Evolutionary conservation across 2,113 vertebrate species (phyloP).

Genomic region (Pipa parva): DNA sequence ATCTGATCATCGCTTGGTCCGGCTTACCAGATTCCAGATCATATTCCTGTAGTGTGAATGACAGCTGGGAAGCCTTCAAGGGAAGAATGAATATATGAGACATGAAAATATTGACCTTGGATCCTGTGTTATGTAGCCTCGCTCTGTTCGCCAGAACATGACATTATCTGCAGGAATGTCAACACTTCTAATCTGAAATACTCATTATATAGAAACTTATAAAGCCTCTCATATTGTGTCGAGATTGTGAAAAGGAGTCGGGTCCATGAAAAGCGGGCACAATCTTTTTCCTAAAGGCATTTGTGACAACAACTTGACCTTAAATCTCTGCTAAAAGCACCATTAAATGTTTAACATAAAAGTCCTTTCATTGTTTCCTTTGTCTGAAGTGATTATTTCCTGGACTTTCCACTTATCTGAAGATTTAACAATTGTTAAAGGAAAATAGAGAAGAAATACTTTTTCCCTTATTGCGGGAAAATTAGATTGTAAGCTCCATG

Average conservation of each 20-base stretch:
- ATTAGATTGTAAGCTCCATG: too few relatives aligned
- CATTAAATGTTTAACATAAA: too few relatives aligned
- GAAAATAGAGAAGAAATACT: too few relatives aligned
- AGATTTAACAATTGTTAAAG: too few relatives aligned
- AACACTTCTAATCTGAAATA: slow-evolving; percentile 26
- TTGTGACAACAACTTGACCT: neutral
- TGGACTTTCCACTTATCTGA: too few relatives aligned
- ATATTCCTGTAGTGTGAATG: neutral
- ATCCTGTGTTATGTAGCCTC: slow-evolving; percentile 7
- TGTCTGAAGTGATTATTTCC: too few relatives aligned
- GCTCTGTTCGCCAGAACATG: slow-evolving; percentile 14
- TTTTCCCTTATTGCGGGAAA: too few relatives aligned
- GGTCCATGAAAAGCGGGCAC: neutral
- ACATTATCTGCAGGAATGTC: slow-evolving; percentile 33
- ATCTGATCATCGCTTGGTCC: slow-evolving; percentile 4
- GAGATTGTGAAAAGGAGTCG: neutral
- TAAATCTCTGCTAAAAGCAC: neutral
- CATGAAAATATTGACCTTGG: slow-evolving; percentile 33
- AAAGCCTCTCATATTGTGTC: neutral
- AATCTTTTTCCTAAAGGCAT: neutral
- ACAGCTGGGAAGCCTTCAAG: slow-evolving; percentile 10
- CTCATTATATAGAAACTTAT: slow-evolving; percentile 14
- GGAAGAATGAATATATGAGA: slow-evolving; percentile 5
- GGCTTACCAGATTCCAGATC: neutral
- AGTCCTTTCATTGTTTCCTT: too few relatives aligned